These are phyloP conservation scores for Craterocephalus amniculus DNA, from an alignment of 2,797 vertebrate genomes.

Conservation along the genomic window DNA sequence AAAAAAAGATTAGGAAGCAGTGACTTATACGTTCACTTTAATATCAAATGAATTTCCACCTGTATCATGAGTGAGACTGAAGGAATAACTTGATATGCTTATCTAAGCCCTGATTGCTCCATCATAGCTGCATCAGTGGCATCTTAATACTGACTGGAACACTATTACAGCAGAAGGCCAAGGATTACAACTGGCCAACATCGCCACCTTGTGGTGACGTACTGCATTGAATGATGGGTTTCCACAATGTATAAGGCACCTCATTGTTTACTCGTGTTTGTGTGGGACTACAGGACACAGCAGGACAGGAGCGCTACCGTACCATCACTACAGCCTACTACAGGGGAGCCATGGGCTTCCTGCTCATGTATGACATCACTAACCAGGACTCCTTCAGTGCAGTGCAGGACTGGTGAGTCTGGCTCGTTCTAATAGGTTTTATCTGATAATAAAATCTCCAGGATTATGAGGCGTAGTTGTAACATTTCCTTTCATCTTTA, in stretches of 20 bases:
- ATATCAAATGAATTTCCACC: too few relatives aligned
- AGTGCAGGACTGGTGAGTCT: conserved; percentile 91
- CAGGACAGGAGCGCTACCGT: conserved; percentile 92
- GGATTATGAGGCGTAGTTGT: neutral
- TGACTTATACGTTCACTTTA: too few relatives aligned
- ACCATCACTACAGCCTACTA: conserved; percentile 96
- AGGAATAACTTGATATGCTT: neutral
- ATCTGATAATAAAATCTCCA: neutral
- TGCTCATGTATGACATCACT: conserved; percentile 92
- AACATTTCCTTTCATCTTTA: too few relatives aligned
- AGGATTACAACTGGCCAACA: conserved; percentile 1
- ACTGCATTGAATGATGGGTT: neutral
- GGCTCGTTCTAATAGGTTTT: neutral
- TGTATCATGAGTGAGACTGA: too few relatives aligned
- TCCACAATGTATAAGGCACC: neutral
- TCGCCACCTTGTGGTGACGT: conserved; percentile 56
- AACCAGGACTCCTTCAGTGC: conserved; percentile 91
- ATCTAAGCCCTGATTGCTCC: neutral
- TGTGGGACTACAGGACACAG: conserved; percentile 86
- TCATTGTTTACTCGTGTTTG: conserved; percentile 12
- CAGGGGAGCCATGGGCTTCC: conserved; percentile 94
- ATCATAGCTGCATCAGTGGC: neutral
- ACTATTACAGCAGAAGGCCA: neutral
- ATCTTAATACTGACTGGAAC: neutral
- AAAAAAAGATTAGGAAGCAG: too few relatives aligned